Evolutionary conservation across 1,140 invertebrate genomes (phyloP), one percentile per base, ranked within the genome.

Genomic region (Bombyx mandarina): DNA sequence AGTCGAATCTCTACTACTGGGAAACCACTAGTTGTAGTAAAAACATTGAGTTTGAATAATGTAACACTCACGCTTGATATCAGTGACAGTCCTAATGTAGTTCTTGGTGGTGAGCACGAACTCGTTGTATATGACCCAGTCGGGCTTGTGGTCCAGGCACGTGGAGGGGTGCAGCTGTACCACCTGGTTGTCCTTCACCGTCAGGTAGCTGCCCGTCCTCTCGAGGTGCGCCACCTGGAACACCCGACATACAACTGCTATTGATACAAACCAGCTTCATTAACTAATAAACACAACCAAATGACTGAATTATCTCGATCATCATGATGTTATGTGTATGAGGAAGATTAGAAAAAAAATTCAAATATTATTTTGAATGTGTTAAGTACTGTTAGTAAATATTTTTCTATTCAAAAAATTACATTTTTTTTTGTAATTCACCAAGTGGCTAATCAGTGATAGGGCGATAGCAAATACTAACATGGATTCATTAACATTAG

Each of bases 101-200:
- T 99, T 99, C 88, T 99, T 99, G 9, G 98, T 99, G 43, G 99
- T 99, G 55, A 99, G 90, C 43, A 99, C 99, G 88, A 99, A 99
- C 89, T 99, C 99, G 88, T 99, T 99, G 88, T 99, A 99, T 54
- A 99, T 93, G 12, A 99, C 98, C 98, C 98, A 99, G 81, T 99
- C 98, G 3, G 99, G 99, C 89, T 99, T 99, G 86, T 99, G 98
- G 88, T 99, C 98, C 10, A 99, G 90, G 86, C 98, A 99, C 12
- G 98, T 99, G 52, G 98, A 99, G 0, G 99, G 99, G 90, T 99
- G 99, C 9, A 99, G 91, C 84, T 99, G 98, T 7, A 99, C 98
- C 56, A 97, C 93, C 90, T 99, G 99, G 89, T 99, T 99, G 89
- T 99, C 99, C 83, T 99, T 99, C 50, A 99, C 97, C 10, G 98